A percentile compares a stretch with the other conserved stretches of the same genome.
phyloP scores from a whole-genome alignment of 2,888 invertebrate species.

The Caenorhabditis sp. region DNA sequence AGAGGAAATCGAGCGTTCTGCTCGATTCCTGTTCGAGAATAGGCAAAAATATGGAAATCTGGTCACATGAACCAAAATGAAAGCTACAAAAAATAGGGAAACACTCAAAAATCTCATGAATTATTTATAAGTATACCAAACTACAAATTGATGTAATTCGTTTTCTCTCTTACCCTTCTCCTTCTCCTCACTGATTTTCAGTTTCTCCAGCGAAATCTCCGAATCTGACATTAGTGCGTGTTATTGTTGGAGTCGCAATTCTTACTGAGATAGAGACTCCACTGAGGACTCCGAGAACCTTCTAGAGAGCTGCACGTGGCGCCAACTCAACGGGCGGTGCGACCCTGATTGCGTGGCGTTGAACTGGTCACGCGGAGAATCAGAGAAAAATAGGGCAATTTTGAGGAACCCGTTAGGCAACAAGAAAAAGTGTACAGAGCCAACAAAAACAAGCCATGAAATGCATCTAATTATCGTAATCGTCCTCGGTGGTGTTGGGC shows the following conservation, averaged over 20 bases:
- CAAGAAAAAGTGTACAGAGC: constrained; percentile 2
- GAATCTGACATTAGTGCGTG: constrained; percentile 50
- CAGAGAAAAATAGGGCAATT: not conserved
- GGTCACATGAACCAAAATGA: not conserved
- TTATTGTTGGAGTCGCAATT: not conserved
- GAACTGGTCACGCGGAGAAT: constrained; percentile 23
- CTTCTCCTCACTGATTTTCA: constrained; percentile 34
- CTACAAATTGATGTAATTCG: not conserved
- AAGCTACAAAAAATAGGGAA: not conserved
- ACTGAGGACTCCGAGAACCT: not conserved
- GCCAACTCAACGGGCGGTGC: not conserved
- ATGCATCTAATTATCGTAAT: constrained; percentile 57
- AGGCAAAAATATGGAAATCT: not conserved
- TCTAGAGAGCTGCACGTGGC: constrained; percentile 1
- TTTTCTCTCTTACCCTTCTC: constrained; percentile 10
- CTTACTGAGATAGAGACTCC: not conserved
- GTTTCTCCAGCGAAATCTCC: constrained; percentile 33
- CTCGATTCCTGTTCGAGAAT: too few relatives aligned
- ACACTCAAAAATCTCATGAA: constrained; percentile 10
- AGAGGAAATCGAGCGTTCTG: too few relatives aligned
- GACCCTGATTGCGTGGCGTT: constrained; percentile 2
- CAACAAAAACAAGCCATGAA: constrained; percentile 10
- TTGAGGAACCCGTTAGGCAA: constrained; percentile 10
- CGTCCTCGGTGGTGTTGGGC: constrained; percentile 53
- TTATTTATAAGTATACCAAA: constrained; percentile 28